Percentiles rank a stretch among this genome's conserved stretches.
phyloP scores from a whole-genome alignment of 2,113 vertebrate species.

The Oxyruncus cristatus region DNA sequence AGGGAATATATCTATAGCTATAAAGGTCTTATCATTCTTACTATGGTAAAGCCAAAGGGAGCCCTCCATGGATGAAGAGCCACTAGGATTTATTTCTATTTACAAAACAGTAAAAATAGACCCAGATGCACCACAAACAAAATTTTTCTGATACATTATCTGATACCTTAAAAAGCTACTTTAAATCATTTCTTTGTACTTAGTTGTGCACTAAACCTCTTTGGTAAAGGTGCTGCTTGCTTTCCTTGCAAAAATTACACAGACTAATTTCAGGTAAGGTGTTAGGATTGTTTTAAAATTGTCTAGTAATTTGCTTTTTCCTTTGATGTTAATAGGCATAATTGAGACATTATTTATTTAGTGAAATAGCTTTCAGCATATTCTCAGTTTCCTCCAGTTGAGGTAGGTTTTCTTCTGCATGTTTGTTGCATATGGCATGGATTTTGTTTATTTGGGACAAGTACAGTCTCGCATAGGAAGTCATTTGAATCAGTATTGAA shows the following conservation, averaged over 20 bases:
- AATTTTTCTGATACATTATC: background rate
- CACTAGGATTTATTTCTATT: background rate
- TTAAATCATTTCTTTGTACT: background rate
- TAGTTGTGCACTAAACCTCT: background rate
- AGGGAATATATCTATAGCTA: background rate
- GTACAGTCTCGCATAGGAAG: background rate
- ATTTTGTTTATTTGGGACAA: constrained; percentile 7
- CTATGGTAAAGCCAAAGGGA: background rate
- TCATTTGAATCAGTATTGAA: background rate
- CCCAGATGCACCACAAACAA: background rate
- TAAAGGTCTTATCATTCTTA: background rate
- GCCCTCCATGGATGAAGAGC: background rate
- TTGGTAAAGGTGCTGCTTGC: background rate
- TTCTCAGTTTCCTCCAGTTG: background rate
- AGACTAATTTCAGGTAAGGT: background rate
- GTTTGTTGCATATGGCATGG: background rate
- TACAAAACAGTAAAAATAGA: background rate
- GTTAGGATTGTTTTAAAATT: background rate
- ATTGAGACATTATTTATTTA: constrained; percentile 16
- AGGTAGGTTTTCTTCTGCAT: background rate
- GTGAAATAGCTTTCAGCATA: background rate
- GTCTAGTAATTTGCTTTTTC: constrained; percentile 5
- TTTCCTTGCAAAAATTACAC: background rate
- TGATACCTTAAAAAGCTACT: background rate
- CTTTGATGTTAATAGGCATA: constrained; percentile 12